Evolutionary conservation across 2,113 vertebrate genomes (phyloP).

Genomic region (Amazona guildingii): DNA sequence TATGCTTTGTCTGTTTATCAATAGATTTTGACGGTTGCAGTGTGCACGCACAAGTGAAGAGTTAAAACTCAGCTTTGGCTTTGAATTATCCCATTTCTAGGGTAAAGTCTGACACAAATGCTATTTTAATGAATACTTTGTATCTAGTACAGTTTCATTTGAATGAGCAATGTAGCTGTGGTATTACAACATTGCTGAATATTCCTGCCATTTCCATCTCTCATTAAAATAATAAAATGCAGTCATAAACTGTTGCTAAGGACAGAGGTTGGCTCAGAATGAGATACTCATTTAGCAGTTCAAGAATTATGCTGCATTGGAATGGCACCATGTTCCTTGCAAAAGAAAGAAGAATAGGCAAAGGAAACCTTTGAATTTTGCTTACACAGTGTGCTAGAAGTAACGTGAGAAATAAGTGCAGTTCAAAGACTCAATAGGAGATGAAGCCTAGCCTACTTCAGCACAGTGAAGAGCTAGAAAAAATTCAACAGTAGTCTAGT

Average conservation of each 20-base stretch:
- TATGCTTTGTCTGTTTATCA: not conserved
- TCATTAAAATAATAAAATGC: constrained; percentile 30
- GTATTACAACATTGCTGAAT: not conserved
- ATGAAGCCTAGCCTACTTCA: not conserved
- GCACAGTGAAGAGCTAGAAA: not conserved
- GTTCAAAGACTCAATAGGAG: not conserved
- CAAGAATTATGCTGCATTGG: not conserved
- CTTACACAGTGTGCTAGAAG: not conserved
- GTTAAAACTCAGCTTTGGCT: not conserved
- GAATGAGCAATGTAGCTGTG: not conserved
- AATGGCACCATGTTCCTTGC: not conserved
- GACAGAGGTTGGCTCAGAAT: not conserved
- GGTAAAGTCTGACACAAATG: constrained; percentile 12
- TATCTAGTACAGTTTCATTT: constrained; percentile 26
- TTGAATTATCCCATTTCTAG: constrained; percentile 10
- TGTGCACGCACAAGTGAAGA: not conserved
- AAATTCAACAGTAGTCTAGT: not conserved
- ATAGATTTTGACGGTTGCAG: not conserved
- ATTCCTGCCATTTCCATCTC: not conserved
- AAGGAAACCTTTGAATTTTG: not conserved
- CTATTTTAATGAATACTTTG: constrained; percentile 13
- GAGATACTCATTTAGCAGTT: not conserved
- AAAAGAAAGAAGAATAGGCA: not conserved
- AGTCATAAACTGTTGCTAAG: constrained; percentile 4
- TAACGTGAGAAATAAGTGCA: not conserved